Percentiles rank a stretch among this genome's conserved stretches.
Evolutionary conservation across 1,140 invertebrate genomes (phyloP).

Genomic region (Drosophila quadrilineata): DNA sequence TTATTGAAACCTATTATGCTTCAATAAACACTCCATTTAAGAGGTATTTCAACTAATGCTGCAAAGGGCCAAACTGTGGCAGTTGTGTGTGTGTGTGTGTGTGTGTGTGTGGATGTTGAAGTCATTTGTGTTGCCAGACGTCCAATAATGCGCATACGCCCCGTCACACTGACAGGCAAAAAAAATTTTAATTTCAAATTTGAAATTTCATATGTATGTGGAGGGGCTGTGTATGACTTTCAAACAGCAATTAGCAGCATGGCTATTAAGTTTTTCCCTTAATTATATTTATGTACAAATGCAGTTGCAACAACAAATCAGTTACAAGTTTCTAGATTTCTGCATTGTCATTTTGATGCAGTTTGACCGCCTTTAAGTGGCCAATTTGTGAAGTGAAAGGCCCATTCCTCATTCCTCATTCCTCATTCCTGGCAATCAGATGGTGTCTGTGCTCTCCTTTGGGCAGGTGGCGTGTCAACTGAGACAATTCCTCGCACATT

Average conservation of each 20-base stretch:
- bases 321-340: constrained; percentile 15
- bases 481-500: constrained; percentile 30
- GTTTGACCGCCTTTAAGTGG: constrained; percentile 16
- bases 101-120: too few relatives aligned
- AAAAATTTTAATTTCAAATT: too few relatives aligned
- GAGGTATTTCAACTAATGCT: too few relatives aligned
- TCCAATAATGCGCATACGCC: constrained; percentile 33
- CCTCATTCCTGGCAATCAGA: too few relatives aligned
- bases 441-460: too few relatives aligned
- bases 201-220: too few relatives aligned
- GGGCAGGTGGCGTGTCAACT: too few relatives aligned
- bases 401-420: too few relatives aligned
- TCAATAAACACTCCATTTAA: too few relatives aligned
- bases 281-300: constrained; percentile 7
- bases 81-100: neutral
- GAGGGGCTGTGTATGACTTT: constrained; percentile 25
- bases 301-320: neutral
- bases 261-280: constrained; percentile 22
- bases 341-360: constrained; percentile 63
- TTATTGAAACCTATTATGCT: too few relatives aligned
- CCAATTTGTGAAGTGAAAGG: constrained; percentile 66
- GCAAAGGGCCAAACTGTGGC: constrained; percentile 5
- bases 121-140: constrained; percentile 5
- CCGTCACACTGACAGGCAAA: constrained; percentile 20
- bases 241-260: constrained; percentile 45